Percentiles rank a stretch among this genome's conserved stretches.
Evolutionary conservation across 2,113 vertebrate species (phyloP).

Genomic region (Oxyruncus cristatus): DNA sequence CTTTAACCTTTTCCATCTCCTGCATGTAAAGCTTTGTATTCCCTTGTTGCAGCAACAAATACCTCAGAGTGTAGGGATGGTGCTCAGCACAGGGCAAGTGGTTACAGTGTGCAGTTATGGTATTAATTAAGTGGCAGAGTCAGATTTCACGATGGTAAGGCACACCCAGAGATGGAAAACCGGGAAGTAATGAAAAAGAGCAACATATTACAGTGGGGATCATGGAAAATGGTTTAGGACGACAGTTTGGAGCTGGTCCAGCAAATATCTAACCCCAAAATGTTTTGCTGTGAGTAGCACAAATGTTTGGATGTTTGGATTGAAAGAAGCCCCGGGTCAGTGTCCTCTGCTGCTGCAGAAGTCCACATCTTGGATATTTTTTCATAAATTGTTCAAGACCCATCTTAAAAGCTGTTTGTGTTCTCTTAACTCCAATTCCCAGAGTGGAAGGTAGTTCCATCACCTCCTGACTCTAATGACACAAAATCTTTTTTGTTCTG

Average conservation of each 20-base stretch:
- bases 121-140: conserved; percentile 55
- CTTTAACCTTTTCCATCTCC: conserved; percentile 63
- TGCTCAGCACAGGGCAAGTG: not conserved
- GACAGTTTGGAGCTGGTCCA: not conserved
- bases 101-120: not conserved
- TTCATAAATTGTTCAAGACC: not conserved
- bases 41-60: conserved; percentile 31
- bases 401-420: not conserved
- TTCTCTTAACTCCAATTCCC: not conserved
- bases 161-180: conserved; percentile 34
- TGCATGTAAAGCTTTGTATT: conserved; percentile 36
- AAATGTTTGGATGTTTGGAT: not conserved
- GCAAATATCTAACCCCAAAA: not conserved
- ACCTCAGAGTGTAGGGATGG: not conserved
- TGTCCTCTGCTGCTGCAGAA: not conserved
- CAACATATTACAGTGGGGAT: not conserved
- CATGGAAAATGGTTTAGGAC: not conserved
- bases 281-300: not conserved
- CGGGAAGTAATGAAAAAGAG: not conserved
- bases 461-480: not conserved
- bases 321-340: not conserved
- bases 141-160: conserved; percentile 33
- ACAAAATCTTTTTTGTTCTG: not conserved
- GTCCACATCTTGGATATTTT: not conserved
- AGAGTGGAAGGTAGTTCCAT: not conserved